Evolutionary conservation across 2,888 invertebrate genomes (phyloP).

Genomic region (Lysandra bellargus): DNA sequence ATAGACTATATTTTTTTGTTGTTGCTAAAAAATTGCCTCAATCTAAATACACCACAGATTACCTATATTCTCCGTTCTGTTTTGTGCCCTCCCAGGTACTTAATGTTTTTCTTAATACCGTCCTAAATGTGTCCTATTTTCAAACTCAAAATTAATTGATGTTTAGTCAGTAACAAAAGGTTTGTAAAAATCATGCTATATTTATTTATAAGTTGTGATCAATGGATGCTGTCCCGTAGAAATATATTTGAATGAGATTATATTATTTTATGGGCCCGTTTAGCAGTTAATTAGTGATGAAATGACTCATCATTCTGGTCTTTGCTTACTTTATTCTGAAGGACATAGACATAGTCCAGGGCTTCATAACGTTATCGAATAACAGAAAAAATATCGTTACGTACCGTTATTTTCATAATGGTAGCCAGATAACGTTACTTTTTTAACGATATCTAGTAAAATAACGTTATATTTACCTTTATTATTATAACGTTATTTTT

Average conservation of each 20-base stretch:
- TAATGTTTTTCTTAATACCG: conserved; percentile 13
- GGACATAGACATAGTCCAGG: too few species aligned
- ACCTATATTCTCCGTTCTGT: neutral
- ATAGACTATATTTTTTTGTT: neutral
- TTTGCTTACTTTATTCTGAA: too few species aligned
- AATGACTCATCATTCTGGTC: too few species aligned
- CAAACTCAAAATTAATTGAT: neutral
- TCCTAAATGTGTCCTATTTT: conserved; percentile 1
- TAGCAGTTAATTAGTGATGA: too few species aligned
- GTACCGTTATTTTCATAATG: too few species aligned
- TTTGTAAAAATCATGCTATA: neutral
- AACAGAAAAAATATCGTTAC: too few species aligned
- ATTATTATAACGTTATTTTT: too few species aligned
- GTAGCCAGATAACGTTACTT: too few species aligned
- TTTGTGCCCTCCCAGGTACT: conserved; percentile 21
- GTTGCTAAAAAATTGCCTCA: neutral
- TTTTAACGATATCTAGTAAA: too few species aligned
- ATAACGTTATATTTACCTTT: too few species aligned
- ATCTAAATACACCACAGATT: neutral
- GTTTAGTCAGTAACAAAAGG: neutral
- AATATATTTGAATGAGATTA: neutral
- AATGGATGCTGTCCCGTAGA: too few species aligned
- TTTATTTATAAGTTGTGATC: neutral
- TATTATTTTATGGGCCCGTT: neutral
- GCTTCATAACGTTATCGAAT: too few species aligned